These are phyloP conservation scores for Gonioctena quinquepunctata DNA, from an alignment of 1,140 invertebrate genomes.

Conservation along the genomic window DNA sequence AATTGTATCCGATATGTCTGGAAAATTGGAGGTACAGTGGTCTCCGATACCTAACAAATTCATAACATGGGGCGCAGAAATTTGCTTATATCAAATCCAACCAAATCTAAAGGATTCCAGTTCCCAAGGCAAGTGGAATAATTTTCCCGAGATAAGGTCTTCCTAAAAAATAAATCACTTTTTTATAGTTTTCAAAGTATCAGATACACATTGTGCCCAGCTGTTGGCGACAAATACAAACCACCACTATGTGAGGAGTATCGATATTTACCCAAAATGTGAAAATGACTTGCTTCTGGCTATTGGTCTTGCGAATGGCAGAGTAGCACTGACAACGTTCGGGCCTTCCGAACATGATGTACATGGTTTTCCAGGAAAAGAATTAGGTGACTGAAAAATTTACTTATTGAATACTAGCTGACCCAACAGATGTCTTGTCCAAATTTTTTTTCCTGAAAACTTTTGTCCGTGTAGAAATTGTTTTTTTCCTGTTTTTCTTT, in stretches of 20 bases:
- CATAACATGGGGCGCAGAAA: slow-evolving; percentile 84
- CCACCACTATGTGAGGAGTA: slow-evolving; percentile 72
- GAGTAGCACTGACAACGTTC: slow-evolving; percentile 78
- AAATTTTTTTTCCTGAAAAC: no score
- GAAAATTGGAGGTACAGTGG: slow-evolving; percentile 78
- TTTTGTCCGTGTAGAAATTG: no score
- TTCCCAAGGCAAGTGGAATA: slow-evolving; percentile 10
- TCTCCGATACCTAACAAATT: slow-evolving; percentile 80
- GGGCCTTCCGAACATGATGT: slow-evolving; percentile 72
- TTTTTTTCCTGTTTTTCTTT: no score
- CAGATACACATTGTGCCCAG: slow-evolving; percentile 67
- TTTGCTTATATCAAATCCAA: slow-evolving; percentile 79
- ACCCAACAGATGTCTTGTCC: no score
- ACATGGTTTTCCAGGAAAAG: slow-evolving; percentile 70
- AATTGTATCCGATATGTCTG: slow-evolving; percentile 45
- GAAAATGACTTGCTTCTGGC: slow-evolving; percentile 79
- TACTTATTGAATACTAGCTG: no score
- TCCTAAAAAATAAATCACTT: not conserved
- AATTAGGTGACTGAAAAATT: slow-evolving; percentile 75
- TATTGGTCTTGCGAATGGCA: slow-evolving; percentile 84
- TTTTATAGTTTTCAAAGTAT: slow-evolving; percentile 61
- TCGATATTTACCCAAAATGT: slow-evolving; percentile 76
- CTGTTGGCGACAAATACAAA: slow-evolving; percentile 69
- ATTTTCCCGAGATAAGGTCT: not conserved
- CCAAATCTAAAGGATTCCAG: slow-evolving; percentile 57